Conservation (phyloP, 2,113 vertebrate species). For the Chaetops frenatus region DNA sequence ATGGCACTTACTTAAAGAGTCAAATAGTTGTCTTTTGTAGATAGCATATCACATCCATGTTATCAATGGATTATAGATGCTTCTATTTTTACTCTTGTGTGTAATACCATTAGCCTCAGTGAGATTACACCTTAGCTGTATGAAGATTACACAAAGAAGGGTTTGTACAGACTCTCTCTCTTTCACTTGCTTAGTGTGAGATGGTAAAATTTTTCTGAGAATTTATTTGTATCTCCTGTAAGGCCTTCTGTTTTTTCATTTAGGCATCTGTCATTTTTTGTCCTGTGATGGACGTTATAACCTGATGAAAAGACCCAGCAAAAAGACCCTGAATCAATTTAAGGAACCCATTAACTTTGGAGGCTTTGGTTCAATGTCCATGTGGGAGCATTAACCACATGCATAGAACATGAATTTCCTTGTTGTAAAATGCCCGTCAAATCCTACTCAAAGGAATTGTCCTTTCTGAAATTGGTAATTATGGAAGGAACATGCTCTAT, state of each 20-base stretch:
- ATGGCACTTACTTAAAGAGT: not conserved
- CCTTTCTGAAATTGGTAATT: not conserved
- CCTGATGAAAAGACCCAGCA: not conserved
- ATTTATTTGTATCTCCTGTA: not conserved
- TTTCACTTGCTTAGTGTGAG: not conserved
- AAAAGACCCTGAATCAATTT: not conserved
- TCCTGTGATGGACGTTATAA: not conserved
- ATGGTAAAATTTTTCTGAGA: not conserved
- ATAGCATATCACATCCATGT: not conserved
- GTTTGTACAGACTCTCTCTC: not conserved
- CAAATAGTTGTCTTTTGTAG: not conserved
- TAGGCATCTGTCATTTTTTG: not conserved
- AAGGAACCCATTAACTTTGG: not conserved
- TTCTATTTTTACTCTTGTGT: not conserved
- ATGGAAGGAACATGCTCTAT: not conserved
- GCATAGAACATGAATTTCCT: conserved; percentile 4
- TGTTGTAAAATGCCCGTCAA: conserved; percentile 17
- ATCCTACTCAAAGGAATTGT: not conserved
- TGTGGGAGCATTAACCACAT: not conserved
- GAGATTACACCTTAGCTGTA: not conserved
- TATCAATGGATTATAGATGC: not conserved
- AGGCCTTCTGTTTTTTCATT: not conserved
- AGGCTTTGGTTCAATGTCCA: not conserved
- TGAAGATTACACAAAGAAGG: not conserved
- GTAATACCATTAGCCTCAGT: not conserved